Conservation (phyloP, 2,113 vertebrate species). For the Raja brachyura region DNA sequence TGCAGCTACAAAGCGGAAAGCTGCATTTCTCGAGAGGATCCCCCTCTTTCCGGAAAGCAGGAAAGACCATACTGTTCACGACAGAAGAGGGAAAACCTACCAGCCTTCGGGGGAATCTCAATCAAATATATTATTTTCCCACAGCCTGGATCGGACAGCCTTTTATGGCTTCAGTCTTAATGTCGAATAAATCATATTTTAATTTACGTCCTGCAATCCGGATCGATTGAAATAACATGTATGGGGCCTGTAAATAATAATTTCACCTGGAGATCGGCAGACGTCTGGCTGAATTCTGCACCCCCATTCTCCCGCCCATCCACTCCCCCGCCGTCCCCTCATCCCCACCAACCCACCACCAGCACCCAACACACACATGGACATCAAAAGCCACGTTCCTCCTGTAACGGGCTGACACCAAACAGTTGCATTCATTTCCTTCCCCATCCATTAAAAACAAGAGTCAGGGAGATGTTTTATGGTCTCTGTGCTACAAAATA, state of each 20-base stretch:
- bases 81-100: slow-evolving; percentile 54
- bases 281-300: not conserved
- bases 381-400: not conserved
- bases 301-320: not conserved
- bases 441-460: slow-evolving; percentile 45
- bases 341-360: not conserved
- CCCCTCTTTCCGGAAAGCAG: slow-evolving; percentile 64
- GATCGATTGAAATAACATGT: not conserved
- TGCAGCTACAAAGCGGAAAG: slow-evolving; percentile 58
- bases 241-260: not conserved
- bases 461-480: slow-evolving; percentile 51
- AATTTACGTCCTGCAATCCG: slow-evolving; percentile 52
- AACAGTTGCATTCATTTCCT: slow-evolving; percentile 28
- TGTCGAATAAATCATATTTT: slow-evolving; percentile 58
- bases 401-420: not conserved
- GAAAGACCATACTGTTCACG: slow-evolving; percentile 60
- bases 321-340: not conserved
- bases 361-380: not conserved
- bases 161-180: slow-evolving; percentile 58
- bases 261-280: not conserved
- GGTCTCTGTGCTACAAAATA: slow-evolving; percentile 48
- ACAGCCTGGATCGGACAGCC: slow-evolving; percentile 58
- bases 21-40: slow-evolving; percentile 63
- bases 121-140: slow-evolving; percentile 76
- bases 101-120: slow-evolving; percentile 71